Evolutionary conservation across 1,140 invertebrate species (phyloP).

Genomic region (Berghia stephanieae): DNA sequence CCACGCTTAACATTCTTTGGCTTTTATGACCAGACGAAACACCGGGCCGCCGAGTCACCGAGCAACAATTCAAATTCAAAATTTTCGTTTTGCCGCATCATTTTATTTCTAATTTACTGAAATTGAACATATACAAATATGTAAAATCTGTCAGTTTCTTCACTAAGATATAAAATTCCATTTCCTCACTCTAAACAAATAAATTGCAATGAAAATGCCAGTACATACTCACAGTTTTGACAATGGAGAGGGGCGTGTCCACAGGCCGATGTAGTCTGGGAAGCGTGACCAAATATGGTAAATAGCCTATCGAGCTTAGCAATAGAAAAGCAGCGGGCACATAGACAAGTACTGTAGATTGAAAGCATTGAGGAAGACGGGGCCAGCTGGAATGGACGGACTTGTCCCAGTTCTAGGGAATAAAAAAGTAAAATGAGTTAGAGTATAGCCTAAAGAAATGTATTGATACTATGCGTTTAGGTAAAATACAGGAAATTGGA

Average conservation of each 20-base stretch:
- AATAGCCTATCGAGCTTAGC: slow-evolving; percentile 79
- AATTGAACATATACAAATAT: no score
- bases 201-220: not conserved
- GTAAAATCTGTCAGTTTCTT: no score
- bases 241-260: not conserved
- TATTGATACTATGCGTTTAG: no score
- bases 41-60: no score
- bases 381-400: slow-evolving; percentile 77
- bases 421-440: not conserved
- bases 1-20: no score
- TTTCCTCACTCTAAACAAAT: not conserved
- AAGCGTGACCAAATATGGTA: slow-evolving; percentile 52
- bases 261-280: not conserved
- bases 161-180: not conserved
- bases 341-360: slow-evolving; percentile 80
- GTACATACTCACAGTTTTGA: slow-evolving; percentile 27
- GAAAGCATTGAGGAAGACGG: slow-evolving; percentile 57
- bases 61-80: no score
- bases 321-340: slow-evolving; percentile 86
- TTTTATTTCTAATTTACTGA: no score
- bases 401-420: slow-evolving; percentile 60
- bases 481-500: no score
- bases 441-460: no score
- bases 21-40: no score
- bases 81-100: no score